Conservation (phyloP, 2,888 invertebrate species). For the Onchidella celtica region DNA sequence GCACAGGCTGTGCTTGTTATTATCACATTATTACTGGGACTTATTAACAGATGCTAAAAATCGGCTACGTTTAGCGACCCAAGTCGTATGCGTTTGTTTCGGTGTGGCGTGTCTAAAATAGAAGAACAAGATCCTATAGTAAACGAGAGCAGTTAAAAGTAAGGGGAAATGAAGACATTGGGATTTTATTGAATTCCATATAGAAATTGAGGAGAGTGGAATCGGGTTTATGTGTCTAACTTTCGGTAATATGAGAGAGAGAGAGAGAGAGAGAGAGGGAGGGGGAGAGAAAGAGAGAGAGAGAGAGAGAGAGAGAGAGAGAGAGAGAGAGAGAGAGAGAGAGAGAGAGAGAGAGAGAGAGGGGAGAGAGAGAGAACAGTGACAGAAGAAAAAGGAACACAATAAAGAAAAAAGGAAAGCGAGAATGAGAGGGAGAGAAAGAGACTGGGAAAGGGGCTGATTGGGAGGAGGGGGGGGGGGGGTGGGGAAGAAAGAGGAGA, state of each 20-base stretch:
- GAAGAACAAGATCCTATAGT: background rate
- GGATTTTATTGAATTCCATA: too few relatives aligned
- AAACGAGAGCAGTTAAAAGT: background rate
- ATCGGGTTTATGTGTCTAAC: too few relatives aligned
- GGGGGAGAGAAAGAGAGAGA: background rate
- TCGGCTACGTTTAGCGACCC: too few relatives aligned
- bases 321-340: background rate
- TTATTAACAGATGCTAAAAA: too few relatives aligned
- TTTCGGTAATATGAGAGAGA: too few relatives aligned
- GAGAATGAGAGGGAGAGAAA: background rate
- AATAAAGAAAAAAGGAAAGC: background rate
- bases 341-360: background rate
- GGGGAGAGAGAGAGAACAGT: background rate
- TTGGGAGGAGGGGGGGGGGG: too few relatives aligned
- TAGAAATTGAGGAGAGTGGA: too few relatives aligned
- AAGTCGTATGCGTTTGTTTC: too few relatives aligned
- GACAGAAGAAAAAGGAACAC: background rate
- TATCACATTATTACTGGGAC: too few relatives aligned
- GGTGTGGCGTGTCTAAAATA: too few relatives aligned
- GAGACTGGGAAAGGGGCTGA: background rate
- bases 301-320: background rate
- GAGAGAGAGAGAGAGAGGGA: background rate
- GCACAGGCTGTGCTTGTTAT: too few relatives aligned
- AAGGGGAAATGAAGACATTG: background rate
- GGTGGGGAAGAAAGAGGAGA: too few relatives aligned